phyloP scores from a whole-genome alignment of 1,140 invertebrate species.

The Microplitis demolitor region DNA sequence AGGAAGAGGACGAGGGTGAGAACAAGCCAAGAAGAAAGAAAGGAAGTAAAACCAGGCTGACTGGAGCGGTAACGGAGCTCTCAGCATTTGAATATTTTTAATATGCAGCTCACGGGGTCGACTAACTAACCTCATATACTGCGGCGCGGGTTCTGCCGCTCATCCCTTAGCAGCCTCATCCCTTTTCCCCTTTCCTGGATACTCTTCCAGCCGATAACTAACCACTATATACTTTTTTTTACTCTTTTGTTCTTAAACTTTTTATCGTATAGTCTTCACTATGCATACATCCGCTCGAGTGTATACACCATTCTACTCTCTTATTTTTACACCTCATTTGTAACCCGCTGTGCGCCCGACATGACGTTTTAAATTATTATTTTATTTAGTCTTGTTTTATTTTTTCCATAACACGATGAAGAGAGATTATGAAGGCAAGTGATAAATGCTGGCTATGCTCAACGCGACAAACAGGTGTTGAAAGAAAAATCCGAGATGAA shows the following conservation, averaged over 20 bases:
- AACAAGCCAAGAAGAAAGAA: too few relatives aligned
- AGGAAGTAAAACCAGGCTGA: too few relatives aligned
- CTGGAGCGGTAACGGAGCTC: background rate
- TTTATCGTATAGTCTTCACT: background rate
- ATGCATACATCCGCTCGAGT: background rate
- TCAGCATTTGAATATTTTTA: constrained; percentile 58
- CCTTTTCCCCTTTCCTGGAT: background rate
- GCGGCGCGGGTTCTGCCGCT: constrained; percentile 23
- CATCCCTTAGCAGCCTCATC: background rate
- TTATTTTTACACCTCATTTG: background rate
- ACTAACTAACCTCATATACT: constrained; percentile 55
- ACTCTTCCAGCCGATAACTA: background rate
- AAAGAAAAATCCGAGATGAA: background rate
- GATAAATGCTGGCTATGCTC: background rate
- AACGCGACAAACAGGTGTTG: background rate
- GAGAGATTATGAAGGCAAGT: too few relatives aligned
- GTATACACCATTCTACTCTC: background rate
- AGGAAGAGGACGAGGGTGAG: background rate
- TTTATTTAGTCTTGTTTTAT: too few relatives aligned
- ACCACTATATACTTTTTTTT: background rate
- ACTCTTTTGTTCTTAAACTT: too few relatives aligned
- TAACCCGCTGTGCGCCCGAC: too few relatives aligned
- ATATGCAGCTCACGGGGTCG: constrained; percentile 52
- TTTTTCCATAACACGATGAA: too few relatives aligned
- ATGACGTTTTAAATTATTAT: too few relatives aligned